Base-by-base conservation (phyloP, 2,888 invertebrate genomes). In the Pocota personata region DNA sequence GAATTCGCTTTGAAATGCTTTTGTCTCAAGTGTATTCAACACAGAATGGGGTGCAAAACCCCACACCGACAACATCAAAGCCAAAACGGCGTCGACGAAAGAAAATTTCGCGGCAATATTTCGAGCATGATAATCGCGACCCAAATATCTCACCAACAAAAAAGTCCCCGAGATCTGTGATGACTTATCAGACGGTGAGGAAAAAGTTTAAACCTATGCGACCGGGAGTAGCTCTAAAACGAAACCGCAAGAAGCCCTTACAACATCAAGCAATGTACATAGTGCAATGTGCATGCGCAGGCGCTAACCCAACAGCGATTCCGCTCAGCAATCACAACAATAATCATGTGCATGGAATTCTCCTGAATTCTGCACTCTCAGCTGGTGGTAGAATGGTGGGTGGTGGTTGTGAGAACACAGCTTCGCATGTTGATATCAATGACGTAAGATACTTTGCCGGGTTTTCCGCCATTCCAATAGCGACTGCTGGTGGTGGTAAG, bases 101-200 rank as follows among this genome's bases (percentile, higher is more conserved):
- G 80, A 89, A 86, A 67, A 48, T 57, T 30, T 46, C 57, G 7
- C 86, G 90, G 21, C 91, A 90, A 73, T 91, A 92, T 77, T 91
- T 91, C 87, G 92, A 91, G 71, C 91, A 91, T 69, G 91, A 91
- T 79, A 92, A 90, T 88, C 91, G 91, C 64, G 89, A 90, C 50
- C 27, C 27, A 40, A 77, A 80, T 58, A 21, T 30, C 4, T 72
- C 48, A 30, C 43, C 84, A 40, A 24, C 10, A 7, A 19, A 40
- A 30, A 66, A 82, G 32, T 67, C 86, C 0, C 52, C 71, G 0
- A 52, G 3, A 43, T 14, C 50, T 16, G 27, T 40, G 37, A 88
- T 89, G 48, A 60, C 89, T 80, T 92, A 91, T 87, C 90, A 90
- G 10, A 90, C 89, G 14, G 90, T 90, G 72, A 91, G 90, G 46